Evolutionary conservation across 92 coral and sea anemone genomes (phyloP), one percentile per base, ranked within the genome.

Genomic region (Diadumene lineata): DNA sequence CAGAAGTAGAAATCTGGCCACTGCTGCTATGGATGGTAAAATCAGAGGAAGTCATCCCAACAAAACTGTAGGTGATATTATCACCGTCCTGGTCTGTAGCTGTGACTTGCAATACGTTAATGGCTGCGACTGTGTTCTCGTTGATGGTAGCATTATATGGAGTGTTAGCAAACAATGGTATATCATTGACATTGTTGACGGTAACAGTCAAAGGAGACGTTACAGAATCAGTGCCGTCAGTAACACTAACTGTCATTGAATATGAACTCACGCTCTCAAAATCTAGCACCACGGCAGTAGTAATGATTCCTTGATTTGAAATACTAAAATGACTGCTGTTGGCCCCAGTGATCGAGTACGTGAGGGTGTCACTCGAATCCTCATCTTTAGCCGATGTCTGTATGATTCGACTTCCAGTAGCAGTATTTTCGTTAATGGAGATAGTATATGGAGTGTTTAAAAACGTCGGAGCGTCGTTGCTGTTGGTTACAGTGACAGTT

Each of bases 301-400:
- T 81, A 38, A 86, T 81, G 23, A 86, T 72, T 0, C 90, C 90
- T 10, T 81, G 76, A 27, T 53, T 76, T 21, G 90, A 86, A 56
- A 86, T 81, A 10, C 69, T 55, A 65, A 86, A 86, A 48, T 76
- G 79, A 0, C 60, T 69, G 80, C 76, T 81, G 65, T 86, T 81
- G 8, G 76, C n/a, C 1, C 90, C 86, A 0, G 70, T 61, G 56
- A 86, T 77, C 13, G 78, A 21, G 70, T 86, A 86, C 11, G 82
- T 55, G 1, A 86, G 79, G 21, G 76, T 81, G 11, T 82, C 79
- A 16, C 74, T 34, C 0, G 60, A 23, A 63, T 90, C 96, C 64
- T 78, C 68, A 44, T 90, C 96, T 2, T 67, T 28, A 17, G 96
- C 91, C 9, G 87, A 84, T 10, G 90, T 62, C 63, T 68, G 82